These are phyloP conservation scores for Bombus breviceps DNA, from an alignment of 1,140 invertebrate species.

Conservation along the genomic window DNA sequence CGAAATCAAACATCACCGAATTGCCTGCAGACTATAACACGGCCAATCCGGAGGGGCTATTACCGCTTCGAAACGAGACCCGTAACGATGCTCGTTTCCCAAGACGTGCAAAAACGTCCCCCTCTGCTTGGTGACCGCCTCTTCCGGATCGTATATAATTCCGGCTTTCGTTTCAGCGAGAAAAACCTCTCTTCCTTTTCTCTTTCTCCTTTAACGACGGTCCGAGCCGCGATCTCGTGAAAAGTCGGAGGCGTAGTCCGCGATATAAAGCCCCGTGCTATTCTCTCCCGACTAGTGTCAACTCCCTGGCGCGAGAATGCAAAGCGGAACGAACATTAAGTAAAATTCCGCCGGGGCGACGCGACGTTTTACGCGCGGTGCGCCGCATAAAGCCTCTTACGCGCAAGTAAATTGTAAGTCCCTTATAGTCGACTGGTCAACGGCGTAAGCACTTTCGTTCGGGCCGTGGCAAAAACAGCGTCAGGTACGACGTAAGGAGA, in stretches of 20 bases:
- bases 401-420: conserved; percentile 74
- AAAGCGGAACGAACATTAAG: conserved; percentile 67
- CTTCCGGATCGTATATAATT: conserved; percentile 33
- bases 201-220: neutral
- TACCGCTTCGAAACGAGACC: neutral
- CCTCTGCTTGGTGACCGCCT: conserved; percentile 5
- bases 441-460: conserved; percentile 70
- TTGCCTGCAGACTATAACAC: neutral
- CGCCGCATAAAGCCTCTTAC: conserved; percentile 72
- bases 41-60: neutral
- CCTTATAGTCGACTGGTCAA: conserved; percentile 71
- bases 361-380: conserved; percentile 67
- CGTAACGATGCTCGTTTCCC: conserved; percentile 27
- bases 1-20: conserved; percentile 10
- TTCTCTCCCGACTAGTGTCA: neutral
- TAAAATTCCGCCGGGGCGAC: conserved; percentile 52
- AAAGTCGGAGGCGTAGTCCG: conserved; percentile 40
- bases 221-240: conserved; percentile 5
- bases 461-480: conserved; percentile 62
- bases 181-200: neutral
- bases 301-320: conserved; percentile 37
- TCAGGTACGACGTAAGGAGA: conserved; percentile 63
- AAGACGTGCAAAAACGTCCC: conserved; percentile 7
- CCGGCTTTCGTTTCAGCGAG: neutral
- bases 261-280: conserved; percentile 57